Evolutionary conservation across 2,113 vertebrate species (phyloP).

Genomic region (Pseudorhombus dupliciocellatus): DNA sequence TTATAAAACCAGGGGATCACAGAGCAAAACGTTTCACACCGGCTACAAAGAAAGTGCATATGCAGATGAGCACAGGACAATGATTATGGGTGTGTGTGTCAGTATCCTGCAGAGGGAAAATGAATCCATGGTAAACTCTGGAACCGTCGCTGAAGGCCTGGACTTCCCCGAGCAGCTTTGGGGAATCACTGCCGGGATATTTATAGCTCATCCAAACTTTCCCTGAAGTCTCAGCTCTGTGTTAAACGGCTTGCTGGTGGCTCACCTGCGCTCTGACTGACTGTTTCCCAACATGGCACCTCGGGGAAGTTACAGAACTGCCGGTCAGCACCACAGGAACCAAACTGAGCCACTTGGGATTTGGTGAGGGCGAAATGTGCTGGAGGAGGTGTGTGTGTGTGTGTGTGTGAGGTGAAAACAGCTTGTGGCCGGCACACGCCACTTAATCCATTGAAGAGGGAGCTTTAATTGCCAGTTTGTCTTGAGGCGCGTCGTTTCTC

Average conservation of each 20-base stretch:
- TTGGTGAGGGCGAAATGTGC: neutral
- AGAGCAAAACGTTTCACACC: neutral
- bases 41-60: neutral
- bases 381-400: neutral
- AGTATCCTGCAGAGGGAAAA: neutral
- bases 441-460: conserved; percentile 14
- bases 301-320: conserved; percentile 1
- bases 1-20: neutral
- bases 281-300: conserved; percentile 33
- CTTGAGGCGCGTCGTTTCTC: conserved; percentile 62
- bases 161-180: conserved; percentile 48
- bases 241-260: conserved; percentile 22
- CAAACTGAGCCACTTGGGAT: neutral
- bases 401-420: conserved; percentile 16
- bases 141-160: conserved; percentile 13
- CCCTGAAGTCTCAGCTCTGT: neutral
- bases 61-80: neutral
- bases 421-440: conserved; percentile 56
- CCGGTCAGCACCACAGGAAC: neutral
- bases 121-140: conserved; percentile 18
- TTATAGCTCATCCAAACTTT: conserved; percentile 37
- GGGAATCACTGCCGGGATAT: conserved; percentile 39
- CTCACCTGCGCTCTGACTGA: conserved; percentile 7
- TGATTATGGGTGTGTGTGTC: neutral
- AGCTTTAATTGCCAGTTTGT: conserved; percentile 53